phyloP scores from a whole-genome alignment of 2,113 vertebrate genomes.

The Anguilla rostrata region DNA sequence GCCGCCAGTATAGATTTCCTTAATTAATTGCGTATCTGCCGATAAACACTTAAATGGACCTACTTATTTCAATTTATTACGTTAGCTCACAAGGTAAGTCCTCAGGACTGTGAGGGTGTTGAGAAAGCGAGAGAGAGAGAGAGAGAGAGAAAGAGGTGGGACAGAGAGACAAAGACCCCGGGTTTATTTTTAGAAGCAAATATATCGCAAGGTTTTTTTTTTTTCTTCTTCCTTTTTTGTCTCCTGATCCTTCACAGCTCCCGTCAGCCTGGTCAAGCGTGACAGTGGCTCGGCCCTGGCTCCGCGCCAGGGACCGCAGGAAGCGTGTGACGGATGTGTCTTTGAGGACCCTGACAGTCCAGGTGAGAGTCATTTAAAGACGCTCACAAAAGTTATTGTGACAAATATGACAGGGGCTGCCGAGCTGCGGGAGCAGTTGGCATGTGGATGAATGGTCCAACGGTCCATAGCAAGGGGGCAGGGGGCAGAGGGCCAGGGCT shows the following conservation, averaged over 20 bases:
- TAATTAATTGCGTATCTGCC: constrained; percentile 48
- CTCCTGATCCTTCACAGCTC: constrained; percentile 58
- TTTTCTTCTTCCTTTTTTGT: constrained; percentile 42
- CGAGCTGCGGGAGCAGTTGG: constrained; percentile 60
- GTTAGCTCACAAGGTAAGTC: constrained; percentile 58
- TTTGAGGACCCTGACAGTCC: constrained; percentile 72
- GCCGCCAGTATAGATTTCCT: constrained; percentile 60
- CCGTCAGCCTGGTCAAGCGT: constrained; percentile 68
- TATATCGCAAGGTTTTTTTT: constrained; percentile 54
- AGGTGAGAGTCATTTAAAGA: constrained; percentile 77
- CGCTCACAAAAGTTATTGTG: constrained; percentile 62
- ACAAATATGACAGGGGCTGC: constrained; percentile 68
- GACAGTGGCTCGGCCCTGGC: constrained; percentile 67
- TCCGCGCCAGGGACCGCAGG: constrained; percentile 66
- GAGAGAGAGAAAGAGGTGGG: constrained; percentile 19
- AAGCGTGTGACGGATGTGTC: constrained; percentile 69
- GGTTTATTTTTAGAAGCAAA: constrained; percentile 67
- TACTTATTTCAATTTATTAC: constrained; percentile 60
- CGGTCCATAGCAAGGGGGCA: constrained; percentile 45
- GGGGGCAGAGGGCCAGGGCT: neutral
- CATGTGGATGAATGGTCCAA: constrained; percentile 68
- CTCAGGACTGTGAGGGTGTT: constrained; percentile 41
- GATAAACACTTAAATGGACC: constrained; percentile 58
- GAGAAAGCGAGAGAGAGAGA: constrained; percentile 33
- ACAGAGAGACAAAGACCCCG: constrained; percentile 4